Evolutionary conservation across 2,113 vertebrate species (phyloP), one percentile per base, ranked within the genome.

Genomic region (Myotis yumanensis): DNA sequence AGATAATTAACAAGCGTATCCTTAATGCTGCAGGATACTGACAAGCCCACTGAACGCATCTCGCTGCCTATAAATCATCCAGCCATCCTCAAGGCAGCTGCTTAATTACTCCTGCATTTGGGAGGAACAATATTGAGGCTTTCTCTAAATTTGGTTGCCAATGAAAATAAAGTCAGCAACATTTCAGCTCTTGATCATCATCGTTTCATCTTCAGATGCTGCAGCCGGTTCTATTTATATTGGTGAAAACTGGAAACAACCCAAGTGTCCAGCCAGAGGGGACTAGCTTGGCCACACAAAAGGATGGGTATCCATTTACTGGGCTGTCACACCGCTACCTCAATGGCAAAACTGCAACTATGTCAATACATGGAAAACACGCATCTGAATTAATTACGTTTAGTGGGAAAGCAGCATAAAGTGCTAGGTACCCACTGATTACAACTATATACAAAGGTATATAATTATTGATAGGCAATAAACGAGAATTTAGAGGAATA

Each of bases 1-100:
- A 96, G 95, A 91, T 97, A 97, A 97, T 97, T 97, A 97, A 97
- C 97, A 97, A 97, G 96, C 90, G 5, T 84, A 95, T 97, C 97
- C 83, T 95, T 95, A 73, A 89, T 97, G 96, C 96, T 2, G 52
- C 91, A 51, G 96, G 96, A 97, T 95, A 89, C 97, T 93, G 97
- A 97, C 96, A 96, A 95, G 86, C 90, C 85, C 57, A 57, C 96
- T 68, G 88, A 95, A 96, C 1, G 43, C 69, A 76, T 89, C 95
- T 91, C 4, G 6, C 76, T 72, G 90, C 94, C 97, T 93, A 94
- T 97, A 96, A 97, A 97, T 97, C 96, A 97, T 51, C 90, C 89
- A 90, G 92, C 59, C 90, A 5, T 89, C 95, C 94, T 94, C 90
- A 86, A 96, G 94, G 90, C 96, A 97, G 96, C 97, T 96, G 97